Base-by-base conservation (phyloP, 1,140 invertebrate genomes). In the Aphidius ervi region DNA sequence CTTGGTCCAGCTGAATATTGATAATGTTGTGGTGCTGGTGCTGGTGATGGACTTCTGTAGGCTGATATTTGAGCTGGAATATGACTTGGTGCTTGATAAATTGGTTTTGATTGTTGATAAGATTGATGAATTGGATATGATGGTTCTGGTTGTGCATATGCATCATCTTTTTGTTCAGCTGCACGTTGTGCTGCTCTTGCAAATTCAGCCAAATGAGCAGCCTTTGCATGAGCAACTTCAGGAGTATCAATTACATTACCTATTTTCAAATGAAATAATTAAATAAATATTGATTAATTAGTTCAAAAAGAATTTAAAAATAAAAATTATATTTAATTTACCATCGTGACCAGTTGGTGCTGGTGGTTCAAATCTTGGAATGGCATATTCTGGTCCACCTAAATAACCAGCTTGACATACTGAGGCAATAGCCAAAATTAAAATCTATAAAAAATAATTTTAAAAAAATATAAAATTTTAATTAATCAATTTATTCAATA, bases 261-360 rank as follows among this genome's bases (percentile, higher is more conserved):
- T 31, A 1, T 1, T 31, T 16, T 16, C 1, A 16, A 16, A 16
- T 16, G 16, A 16, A 16, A 16, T 16, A 16, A 16, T 16, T 16
- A 16, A 16, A 16, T 16, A 16, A 16, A 16, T n/a, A n/a, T n/a
- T n/a, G n/a, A n/a, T n/a, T n/a, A n/a, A n/a, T n/a, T n/a, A n/a
- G n/a, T n/a, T n/a, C n/a, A n/a, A n/a, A n/a, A n/a, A n/a, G n/a
- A n/a, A n/a, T n/a, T n/a, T n/a, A n/a, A n/a, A n/a, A n/a, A n/a
- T n/a, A n/a, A n/a, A n/a, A n/a, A n/a, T n/a, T n/a, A n/a, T n/a
- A n/a, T n/a, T n/a, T n/a, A n/a, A n/a, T n/a, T 16, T 31, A 5
- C 81, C 81, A 50, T 79, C 78, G 37, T 81, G 80, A 20, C 83
- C 84, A 4, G 85, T 76, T 2, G 84, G 84, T 39, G 84, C 84